A percentile compares a stretch with the other conserved stretches of the same genome.
These are phyloP conservation scores for Pristionchus arcanus DNA, from an alignment of 2,888 invertebrate species.

Conservation along the genomic window DNA sequence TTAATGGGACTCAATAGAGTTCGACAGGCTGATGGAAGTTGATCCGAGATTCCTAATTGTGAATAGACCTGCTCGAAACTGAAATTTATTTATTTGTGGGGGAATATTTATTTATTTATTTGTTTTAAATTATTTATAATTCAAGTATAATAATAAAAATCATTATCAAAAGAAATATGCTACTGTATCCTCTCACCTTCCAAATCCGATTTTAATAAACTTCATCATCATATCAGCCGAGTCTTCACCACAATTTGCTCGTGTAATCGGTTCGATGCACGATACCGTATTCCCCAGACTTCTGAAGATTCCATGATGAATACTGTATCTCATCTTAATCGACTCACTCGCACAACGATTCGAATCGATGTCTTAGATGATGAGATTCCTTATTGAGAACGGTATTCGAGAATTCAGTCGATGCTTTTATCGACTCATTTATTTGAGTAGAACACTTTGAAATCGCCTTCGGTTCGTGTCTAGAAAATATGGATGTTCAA, in stretches of 20 bases:
- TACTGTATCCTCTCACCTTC: constrained; percentile 58
- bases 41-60: constrained; percentile 69
- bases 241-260: constrained; percentile 67
- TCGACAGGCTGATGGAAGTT: constrained; percentile 67
- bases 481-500: neutral
- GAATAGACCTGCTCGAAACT: constrained; percentile 72
- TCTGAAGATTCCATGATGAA: constrained; percentile 54
- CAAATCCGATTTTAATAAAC: constrained; percentile 72
- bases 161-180: neutral
- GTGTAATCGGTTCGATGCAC: constrained; percentile 70
- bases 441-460: constrained; percentile 62
- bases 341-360: constrained; percentile 66
- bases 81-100: too few species aligned
- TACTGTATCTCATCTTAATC: neutral
- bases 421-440: constrained; percentile 67
- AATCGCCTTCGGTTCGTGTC: constrained; percentile 52
- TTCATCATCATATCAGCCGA: constrained; percentile 70
- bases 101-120: too few species aligned
- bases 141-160: neutral
- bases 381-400: constrained; percentile 70
- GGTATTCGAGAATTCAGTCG: constrained; percentile 66
- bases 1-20: constrained; percentile 57
- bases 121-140: too few species aligned
- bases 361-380: constrained; percentile 66
- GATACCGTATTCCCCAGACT: constrained; percentile 69